These are phyloP conservation scores for Ectropis grisescens DNA, from an alignment of 1,140 invertebrate species.

Conservation along the genomic window DNA sequence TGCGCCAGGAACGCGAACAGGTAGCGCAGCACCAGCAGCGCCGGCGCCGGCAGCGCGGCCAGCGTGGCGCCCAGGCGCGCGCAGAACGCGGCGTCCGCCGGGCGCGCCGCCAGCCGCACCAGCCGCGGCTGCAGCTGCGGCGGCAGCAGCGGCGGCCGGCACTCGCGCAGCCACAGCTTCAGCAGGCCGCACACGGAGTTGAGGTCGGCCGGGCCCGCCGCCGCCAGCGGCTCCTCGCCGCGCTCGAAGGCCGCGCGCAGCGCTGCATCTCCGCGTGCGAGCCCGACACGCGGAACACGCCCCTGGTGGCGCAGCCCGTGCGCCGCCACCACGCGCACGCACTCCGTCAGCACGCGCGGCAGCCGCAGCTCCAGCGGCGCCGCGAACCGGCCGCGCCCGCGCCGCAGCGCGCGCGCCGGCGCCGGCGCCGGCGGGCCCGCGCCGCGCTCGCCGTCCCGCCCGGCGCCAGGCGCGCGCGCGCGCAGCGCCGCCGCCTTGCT, in stretches of 20 bases:
- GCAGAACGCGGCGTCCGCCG: slow-evolving; percentile 33
- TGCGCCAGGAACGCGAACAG: slow-evolving; percentile 97
- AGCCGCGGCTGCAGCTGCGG: slow-evolving; percentile 95
- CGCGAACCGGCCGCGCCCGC: slow-evolving; percentile 92
- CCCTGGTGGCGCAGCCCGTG: slow-evolving; percentile 94
- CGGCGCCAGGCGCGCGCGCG: slow-evolving; percentile 55
- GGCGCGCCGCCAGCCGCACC: slow-evolving; percentile 83
- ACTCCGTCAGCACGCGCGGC: slow-evolving; percentile 90
- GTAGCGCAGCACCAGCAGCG: slow-evolving; percentile 92
- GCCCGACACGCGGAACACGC: slow-evolving; percentile 95
- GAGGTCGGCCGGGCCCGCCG: slow-evolving; percentile 91
- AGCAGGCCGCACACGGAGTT: slow-evolving; percentile 91
- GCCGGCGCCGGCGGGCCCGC: slow-evolving; percentile 21
- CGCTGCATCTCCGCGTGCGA: slow-evolving; percentile 97
- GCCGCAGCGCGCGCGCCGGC: slow-evolving; percentile 54
- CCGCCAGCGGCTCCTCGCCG: slow-evolving; percentile 90
- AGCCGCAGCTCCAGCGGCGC: slow-evolving; percentile 93
- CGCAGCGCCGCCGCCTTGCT: slow-evolving; percentile 91
- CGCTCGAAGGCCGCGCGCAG: slow-evolving; percentile 93
- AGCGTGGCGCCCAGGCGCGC: slow-evolving; percentile 77
- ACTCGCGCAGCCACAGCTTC: slow-evolving; percentile 88
- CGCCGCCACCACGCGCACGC: slow-evolving; percentile 92
- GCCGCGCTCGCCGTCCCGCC: slow-evolving; percentile 11
- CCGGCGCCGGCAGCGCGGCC: slow-evolving; percentile 82
- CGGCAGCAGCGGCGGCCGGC: slow-evolving; percentile 93